Evolutionary conservation across 2,113 vertebrate species (phyloP).

Genomic region (Nicator chloris): DNA sequence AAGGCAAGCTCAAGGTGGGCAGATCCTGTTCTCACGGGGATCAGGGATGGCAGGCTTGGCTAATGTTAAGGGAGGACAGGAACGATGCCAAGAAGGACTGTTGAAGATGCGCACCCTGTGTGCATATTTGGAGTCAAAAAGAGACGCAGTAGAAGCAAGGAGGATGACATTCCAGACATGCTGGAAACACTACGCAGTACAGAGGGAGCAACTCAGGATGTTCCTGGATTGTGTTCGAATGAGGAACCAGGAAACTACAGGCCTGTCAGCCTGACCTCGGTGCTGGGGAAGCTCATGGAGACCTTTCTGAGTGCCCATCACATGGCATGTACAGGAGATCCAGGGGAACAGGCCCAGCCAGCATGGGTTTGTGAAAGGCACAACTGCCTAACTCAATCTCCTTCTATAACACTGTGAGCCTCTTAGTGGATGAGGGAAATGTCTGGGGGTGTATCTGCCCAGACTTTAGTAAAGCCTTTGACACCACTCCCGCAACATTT

Average conservation of each 20-base stretch:
- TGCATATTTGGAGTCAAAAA: neutral
- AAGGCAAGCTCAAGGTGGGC: neutral
- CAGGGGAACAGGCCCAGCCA: neutral
- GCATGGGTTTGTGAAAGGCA: neutral
- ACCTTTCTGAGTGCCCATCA: neutral
- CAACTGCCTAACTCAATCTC: neutral
- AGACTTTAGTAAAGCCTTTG: neutral
- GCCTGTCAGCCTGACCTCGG: neutral
- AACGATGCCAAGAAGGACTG: neutral
- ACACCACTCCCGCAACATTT: neutral
- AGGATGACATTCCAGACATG: neutral
- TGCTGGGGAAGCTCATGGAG: neutral
- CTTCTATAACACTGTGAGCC: neutral
- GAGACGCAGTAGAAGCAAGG: neutral
- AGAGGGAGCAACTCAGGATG: neutral
- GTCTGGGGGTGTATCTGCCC: neutral
- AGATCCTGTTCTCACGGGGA: neutral
- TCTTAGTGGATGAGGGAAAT: neutral
- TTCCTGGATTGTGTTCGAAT: rapidly evolving
- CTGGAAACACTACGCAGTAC: neutral
- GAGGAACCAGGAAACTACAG: neutral
- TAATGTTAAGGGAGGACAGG: neutral
- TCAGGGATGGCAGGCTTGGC: neutral
- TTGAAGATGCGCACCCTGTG: rapidly evolving
- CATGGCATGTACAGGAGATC: rapidly evolving